A percentile compares a stretch with the other conserved stretches of the same genome.
Conservation (phyloP, 1,140 invertebrate species). For the Psix sp. region DNA sequence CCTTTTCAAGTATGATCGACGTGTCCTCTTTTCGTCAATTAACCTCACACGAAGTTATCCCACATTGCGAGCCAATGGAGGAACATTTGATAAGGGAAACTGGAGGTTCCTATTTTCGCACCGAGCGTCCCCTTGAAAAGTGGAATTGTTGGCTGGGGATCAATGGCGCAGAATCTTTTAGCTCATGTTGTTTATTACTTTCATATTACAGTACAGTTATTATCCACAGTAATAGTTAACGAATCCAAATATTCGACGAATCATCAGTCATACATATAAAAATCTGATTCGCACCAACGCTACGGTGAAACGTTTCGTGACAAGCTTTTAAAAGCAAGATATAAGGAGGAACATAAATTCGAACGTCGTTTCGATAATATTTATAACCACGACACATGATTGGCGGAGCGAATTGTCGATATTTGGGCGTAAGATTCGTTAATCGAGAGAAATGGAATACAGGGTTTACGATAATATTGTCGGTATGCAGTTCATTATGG, state of each 20-base stretch:
- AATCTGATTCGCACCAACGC: neutral
- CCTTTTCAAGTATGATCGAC: constrained; percentile 49
- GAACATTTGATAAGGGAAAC: constrained; percentile 4
- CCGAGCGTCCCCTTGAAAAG: too few species aligned
- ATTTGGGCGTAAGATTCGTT: neutral
- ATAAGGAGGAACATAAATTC: too few species aligned
- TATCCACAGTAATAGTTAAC: neutral
- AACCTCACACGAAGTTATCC: constrained; percentile 36
- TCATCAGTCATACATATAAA: neutral
- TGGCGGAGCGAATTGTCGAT: neutral
- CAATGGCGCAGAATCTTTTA: neutral
- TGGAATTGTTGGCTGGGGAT: neutral
- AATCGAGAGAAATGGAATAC: constrained; percentile 7
- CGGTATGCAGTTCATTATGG: constrained; percentile 54
- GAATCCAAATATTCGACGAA: neutral
- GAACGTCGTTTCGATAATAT: too few species aligned
- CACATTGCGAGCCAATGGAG: constrained; percentile 5
- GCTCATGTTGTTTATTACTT: neutral
- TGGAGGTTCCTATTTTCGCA: neutral
- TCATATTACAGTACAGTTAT: neutral
- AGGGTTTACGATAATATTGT: constrained; percentile 44
- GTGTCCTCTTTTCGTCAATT: constrained; percentile 53
- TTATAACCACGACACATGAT: too few species aligned
- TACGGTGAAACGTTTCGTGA: neutral
- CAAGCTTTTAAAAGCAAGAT: neutral